These are phyloP conservation scores for Hirudinaria manillensis DNA, from an alignment of 2,888 invertebrate genomes.

Conservation along the genomic window DNA sequence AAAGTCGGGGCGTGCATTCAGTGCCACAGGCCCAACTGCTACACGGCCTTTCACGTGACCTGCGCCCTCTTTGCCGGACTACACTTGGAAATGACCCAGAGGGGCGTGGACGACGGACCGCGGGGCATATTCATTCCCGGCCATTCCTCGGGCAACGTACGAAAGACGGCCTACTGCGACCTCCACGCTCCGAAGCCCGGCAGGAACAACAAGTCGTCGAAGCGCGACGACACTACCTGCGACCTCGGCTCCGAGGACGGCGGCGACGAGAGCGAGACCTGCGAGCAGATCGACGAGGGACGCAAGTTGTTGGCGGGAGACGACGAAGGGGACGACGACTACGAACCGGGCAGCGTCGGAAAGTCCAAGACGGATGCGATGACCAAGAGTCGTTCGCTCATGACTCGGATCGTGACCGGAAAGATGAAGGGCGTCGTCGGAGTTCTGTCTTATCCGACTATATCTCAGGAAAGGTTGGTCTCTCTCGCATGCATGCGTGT, in stretches of 20 bases:
- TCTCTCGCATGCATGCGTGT: background rate
- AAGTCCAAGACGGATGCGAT: slow-evolving; percentile 55
- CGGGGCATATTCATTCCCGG: slow-evolving; percentile 5
- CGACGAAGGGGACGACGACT: slow-evolving; percentile 25
- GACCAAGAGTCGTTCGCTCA: background rate
- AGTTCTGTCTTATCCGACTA: slow-evolving; percentile 15
- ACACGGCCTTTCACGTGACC: slow-evolving; percentile 96
- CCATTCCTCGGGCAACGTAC: slow-evolving; percentile 14
- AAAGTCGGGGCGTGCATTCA: slow-evolving; percentile 90
- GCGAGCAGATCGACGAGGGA: background rate
- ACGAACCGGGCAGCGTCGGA: background rate
- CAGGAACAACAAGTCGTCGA: background rate
- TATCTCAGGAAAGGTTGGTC: slow-evolving; percentile 9
- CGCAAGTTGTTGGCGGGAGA: slow-evolving; percentile 20
- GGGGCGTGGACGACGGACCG: background rate
- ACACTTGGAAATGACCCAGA: slow-evolving; percentile 44
- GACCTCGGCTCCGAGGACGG: background rate
- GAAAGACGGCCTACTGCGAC: slow-evolving; percentile 26
- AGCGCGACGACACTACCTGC: background rate
- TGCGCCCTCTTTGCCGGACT: slow-evolving; percentile 90
- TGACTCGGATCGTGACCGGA: background rate
- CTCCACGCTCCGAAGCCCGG: slow-evolving; percentile 12
- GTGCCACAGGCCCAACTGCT: slow-evolving; percentile 91
- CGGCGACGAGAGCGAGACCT: background rate
- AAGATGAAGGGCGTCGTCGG: background rate